Percentiles rank a stretch among this genome's conserved stretches.
Conservation (phyloP, 2,113 vertebrate species). For the Pseudois nayaur region DNA sequence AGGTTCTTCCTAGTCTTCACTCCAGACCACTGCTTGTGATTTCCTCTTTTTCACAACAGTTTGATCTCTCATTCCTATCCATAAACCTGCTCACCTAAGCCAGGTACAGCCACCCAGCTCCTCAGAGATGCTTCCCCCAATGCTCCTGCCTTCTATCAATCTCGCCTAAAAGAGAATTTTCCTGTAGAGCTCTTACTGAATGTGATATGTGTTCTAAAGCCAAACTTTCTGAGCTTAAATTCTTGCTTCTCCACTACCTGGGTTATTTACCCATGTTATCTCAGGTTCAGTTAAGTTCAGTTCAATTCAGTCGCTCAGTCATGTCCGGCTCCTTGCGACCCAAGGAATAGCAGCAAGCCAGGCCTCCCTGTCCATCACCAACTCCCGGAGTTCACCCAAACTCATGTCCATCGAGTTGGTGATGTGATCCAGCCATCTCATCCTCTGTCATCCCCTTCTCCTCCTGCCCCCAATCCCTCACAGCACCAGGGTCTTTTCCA, state of each 20-base stretch:
- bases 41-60: background rate
- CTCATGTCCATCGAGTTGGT: rapidly evolving
- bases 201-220: background rate
- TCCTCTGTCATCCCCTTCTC: no score
- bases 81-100: background rate
- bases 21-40: background rate
- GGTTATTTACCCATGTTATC: background rate
- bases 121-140: background rate
- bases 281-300: background rate
- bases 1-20: background rate
- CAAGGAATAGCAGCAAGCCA: rapidly evolving
- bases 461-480: no score
- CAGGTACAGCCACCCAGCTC: background rate
- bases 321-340: rapidly evolving
- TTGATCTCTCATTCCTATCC: background rate
- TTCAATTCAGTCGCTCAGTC: no score
- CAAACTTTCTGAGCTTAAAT: background rate
- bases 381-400: no score
- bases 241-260: background rate
- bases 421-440: no score
- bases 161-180: background rate
- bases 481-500: no score
- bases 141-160: background rate
- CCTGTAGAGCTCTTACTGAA: background rate
- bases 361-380: no score